phyloP scores from a whole-genome alignment of 2,888 invertebrate species.

The Didymodactylos carnosus region DNA sequence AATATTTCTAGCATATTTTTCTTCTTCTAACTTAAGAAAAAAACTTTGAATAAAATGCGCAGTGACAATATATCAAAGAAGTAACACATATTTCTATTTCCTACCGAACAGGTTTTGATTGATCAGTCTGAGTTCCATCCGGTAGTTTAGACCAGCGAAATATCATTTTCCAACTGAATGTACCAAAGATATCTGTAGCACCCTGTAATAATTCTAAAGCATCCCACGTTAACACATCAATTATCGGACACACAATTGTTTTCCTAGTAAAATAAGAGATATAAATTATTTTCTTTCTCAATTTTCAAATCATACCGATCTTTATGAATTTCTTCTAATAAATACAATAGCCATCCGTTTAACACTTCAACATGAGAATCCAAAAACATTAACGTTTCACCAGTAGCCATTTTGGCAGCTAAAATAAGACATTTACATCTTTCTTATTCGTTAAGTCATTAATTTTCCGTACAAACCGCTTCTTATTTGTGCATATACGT shows the following conservation, averaged over 20 bases:
- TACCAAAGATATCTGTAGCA: neutral
- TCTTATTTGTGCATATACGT: no score
- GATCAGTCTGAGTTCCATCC: neutral
- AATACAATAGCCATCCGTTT: slow-evolving; percentile 89
- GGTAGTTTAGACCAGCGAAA: neutral
- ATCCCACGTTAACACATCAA: slow-evolving; percentile 58
- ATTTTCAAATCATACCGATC: slow-evolving; percentile 39
- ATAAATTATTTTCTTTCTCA: neutral
- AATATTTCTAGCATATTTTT: no score
- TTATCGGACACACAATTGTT: slow-evolving; percentile 88
- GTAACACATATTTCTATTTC: neutral
- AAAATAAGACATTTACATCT: neutral
- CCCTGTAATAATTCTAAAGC: neutral
- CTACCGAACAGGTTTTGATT: neutral
- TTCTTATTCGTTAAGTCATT: neutral
- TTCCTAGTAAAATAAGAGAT: slow-evolving; percentile 34
- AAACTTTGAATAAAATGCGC: no score
- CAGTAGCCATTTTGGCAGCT: slow-evolving; percentile 35
- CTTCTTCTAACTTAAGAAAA: no score
- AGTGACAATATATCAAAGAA: neutral
- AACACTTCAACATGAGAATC: slow-evolving; percentile 97
- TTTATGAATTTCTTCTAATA: slow-evolving; percentile 69
- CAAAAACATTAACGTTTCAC: slow-evolving; percentile 75
- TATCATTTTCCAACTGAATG: neutral
- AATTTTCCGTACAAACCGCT: no score